Conservation (phyloP, 2,113 vertebrate species). For the Ramphastos sulfuratus region DNA sequence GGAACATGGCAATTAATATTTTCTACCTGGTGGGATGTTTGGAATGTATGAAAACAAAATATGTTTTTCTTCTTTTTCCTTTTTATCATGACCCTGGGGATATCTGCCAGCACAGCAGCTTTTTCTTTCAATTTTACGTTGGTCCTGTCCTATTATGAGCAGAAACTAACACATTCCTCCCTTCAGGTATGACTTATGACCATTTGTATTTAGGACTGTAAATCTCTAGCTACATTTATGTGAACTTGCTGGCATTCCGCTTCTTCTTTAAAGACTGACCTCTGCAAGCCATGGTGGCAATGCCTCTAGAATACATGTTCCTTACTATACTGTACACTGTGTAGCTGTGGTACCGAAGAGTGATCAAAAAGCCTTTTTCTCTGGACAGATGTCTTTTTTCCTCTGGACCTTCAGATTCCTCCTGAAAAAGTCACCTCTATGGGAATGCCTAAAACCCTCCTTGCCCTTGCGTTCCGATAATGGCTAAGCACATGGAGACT, state of each 20-base stretch:
- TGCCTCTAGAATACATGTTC: background rate
- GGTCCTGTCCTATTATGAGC: background rate
- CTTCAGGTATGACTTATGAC: background rate
- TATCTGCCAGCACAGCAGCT: background rate
- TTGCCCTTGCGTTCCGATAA: background rate
- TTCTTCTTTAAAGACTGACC: background rate
- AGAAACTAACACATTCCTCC: background rate
- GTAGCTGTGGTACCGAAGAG: background rate
- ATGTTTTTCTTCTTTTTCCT: background rate
- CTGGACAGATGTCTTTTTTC: background rate
- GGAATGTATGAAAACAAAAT: background rate
- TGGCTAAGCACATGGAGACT: background rate
- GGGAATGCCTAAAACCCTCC: fast-evolving
- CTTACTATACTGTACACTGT: background rate
- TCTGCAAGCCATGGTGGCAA: background rate
- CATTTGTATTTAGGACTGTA: background rate
- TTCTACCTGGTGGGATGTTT: background rate
- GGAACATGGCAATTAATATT: background rate
- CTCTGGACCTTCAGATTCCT: background rate
- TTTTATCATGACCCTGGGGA: background rate
- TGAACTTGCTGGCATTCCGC: background rate
- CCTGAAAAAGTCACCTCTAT: background rate
- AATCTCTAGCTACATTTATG: background rate
- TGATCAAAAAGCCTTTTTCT: background rate
- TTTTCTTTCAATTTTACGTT: background rate